phyloP scores from a whole-genome alignment of 2,888 invertebrate species.

The Cosmopolites sordidus region DNA sequence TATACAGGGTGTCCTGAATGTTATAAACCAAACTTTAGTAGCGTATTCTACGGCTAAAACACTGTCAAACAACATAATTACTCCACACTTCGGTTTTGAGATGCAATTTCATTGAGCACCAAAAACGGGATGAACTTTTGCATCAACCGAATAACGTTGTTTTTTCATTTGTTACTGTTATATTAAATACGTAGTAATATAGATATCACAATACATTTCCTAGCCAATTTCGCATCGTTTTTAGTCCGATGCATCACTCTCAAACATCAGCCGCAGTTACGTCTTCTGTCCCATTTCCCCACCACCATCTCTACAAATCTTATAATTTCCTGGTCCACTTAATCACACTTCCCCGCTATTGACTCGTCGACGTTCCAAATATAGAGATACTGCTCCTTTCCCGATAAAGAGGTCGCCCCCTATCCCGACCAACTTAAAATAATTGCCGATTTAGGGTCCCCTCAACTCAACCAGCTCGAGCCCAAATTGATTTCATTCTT shows the following conservation, averaged over 20 bases:
- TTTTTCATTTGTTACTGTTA: no score
- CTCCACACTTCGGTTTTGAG: no score
- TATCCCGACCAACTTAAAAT: conserved; percentile 22
- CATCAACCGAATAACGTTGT: no score
- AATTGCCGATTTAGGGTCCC: conserved; percentile 25
- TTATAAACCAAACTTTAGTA: no score
- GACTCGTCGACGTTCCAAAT: conserved; percentile 15
- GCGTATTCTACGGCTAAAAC: no score
- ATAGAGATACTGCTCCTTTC: conserved; percentile 20
- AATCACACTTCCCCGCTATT: conserved; percentile 1
- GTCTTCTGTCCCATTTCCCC: neutral
- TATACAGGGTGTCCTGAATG: no score
- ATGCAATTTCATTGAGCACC: no score
- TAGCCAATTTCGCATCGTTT: conserved; percentile 6
- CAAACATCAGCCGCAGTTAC: neutral
- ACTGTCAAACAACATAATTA: no score
- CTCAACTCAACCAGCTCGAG: conserved; percentile 1
- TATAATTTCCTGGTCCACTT: conserved; percentile 16
- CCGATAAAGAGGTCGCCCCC: conserved; percentile 13
- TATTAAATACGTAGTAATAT: no score
- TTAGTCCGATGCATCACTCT: conserved; percentile 1
- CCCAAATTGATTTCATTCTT: conserved; percentile 25
- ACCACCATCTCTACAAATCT: conserved; percentile 11
- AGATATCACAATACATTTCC: no score
- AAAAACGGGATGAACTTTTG: no score